Evolutionary conservation across 1,140 invertebrate species (phyloP), one percentile per base, ranked within the genome.

Genomic region (Drosophila equinoxialis): DNA sequence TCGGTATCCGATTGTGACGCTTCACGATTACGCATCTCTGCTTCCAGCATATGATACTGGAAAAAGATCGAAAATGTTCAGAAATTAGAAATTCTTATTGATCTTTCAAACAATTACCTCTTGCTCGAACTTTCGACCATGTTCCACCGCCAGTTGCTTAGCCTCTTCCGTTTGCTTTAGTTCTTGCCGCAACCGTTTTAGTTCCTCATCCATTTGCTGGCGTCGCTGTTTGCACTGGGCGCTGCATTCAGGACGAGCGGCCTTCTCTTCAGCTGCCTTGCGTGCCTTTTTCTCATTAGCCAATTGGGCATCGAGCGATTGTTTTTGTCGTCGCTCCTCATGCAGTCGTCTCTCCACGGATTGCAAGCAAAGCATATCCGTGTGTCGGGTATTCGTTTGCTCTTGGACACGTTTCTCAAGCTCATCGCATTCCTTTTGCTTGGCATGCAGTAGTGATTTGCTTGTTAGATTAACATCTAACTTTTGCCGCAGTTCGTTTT

Each of bases 401-500:
- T 95, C 95, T 79, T 96, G 95, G 63, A 97, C 91, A 92, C 96
- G 90, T 66, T 92, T 92, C 51, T 92, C 91, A 23, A 92, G 63
- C 45, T 92, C 91, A 33, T 92, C 91, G 65, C 86, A 91, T 63
- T 92, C 91, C 68, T 90, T 91, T 62, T 92, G 91, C 70, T 92
- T 92, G 72, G 90, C 90, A 77, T 92, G 91, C 80, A 92, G 85
- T 77, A 90, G 76, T 39, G 90, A 90, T 66, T 92, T 92, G 58
- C 81, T 91, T 14, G 90, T 92, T 48, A 91, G 59, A 74, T 92
- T 92, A 0, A 78, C 81, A 14, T 92, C 91, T 10, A 98, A 94
- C 93, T 98, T 97, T 90, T 95, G 94, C 79, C 96, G 93, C 68
- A 98, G 93, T 71, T 98, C 97, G 91, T 96, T 96, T 92, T 98